These are phyloP conservation scores for Drosophila histrio DNA, from an alignment of 2,888 invertebrate species.

Conservation along the genomic window DNA sequence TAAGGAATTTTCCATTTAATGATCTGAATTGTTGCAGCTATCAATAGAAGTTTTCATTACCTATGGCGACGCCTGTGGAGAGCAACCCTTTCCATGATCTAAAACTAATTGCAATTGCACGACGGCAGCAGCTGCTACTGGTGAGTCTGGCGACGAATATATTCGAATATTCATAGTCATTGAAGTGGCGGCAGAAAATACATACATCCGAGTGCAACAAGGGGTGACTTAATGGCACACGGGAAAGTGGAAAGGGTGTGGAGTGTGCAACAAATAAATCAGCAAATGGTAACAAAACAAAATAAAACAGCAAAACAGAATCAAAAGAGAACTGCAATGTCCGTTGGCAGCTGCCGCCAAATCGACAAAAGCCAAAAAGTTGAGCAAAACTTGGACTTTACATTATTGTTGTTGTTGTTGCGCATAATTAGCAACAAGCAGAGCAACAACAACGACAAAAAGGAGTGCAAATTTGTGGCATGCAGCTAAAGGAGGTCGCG, in stretches of 20 bases:
- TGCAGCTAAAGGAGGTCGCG: slow-evolving; percentile 60
- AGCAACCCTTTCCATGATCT: slow-evolving; percentile 24
- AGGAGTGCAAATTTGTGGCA: slow-evolving; percentile 17
- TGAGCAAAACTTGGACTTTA: slow-evolving; percentile 6
- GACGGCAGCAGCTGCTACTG: slow-evolving; percentile 39
- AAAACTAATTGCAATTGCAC: slow-evolving; percentile 36
- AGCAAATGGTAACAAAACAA: slow-evolving; percentile 45
- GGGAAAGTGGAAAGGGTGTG: slow-evolving; percentile 12
- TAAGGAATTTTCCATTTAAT: not conserved
- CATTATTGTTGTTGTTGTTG: slow-evolving; percentile 42
- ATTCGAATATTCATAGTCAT: slow-evolving; percentile 35
- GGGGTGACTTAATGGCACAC: slow-evolving; percentile 31
- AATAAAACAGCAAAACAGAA: slow-evolving; percentile 26
- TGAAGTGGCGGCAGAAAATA: slow-evolving; percentile 44
- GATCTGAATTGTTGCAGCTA: not conserved
- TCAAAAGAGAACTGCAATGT: slow-evolving; percentile 12
- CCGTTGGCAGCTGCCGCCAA: slow-evolving; percentile 37
- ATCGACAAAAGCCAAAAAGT: slow-evolving; percentile 19
- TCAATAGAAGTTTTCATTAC: not conserved
- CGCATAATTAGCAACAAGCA: slow-evolving; percentile 59
- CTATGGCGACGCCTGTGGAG: not conserved
- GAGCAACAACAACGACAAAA: slow-evolving; percentile 17
- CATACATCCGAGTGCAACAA: slow-evolving; percentile 36
- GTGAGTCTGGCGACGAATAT: slow-evolving; percentile 9
- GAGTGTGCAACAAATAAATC: slow-evolving; percentile 64